Conservation (phyloP, 1,140 invertebrate genomes). For the Pseudomyrmex concolor region DNA sequence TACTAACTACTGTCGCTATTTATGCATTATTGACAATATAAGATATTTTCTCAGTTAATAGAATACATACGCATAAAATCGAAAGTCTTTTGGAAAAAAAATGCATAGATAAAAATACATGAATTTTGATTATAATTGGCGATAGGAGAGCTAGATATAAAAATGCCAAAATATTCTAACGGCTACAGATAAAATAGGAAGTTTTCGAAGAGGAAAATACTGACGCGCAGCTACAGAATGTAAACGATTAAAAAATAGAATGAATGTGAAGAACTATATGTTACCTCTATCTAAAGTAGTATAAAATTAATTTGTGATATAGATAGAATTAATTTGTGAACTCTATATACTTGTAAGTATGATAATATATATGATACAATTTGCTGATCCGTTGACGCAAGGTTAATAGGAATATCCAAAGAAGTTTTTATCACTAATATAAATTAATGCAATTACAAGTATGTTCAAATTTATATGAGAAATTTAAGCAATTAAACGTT, state of each 20-base stretch:
- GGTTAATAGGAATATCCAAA: conserved; percentile 24
- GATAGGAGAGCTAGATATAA: not conserved
- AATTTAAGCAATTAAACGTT: not conserved
- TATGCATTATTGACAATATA: no score
- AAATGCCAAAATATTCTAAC: conserved; percentile 39
- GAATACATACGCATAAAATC: not conserved
- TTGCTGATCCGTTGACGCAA: not conserved
- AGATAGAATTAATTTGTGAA: conserved; percentile 61
- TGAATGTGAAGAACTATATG: conserved; percentile 5
- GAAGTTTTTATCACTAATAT: not conserved
- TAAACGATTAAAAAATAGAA: conserved; percentile 19
- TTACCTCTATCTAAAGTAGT: conserved; percentile 6
- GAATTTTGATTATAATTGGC: no score
- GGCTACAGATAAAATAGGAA: not conserved
- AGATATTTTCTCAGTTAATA: not conserved
- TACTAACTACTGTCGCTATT: no score
- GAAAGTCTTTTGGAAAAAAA: not conserved
- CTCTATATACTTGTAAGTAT: conserved; percentile 45
- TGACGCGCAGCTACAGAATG: not conserved
- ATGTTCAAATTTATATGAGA: not conserved
- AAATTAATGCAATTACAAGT: not conserved
- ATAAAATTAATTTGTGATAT: conserved; percentile 66
- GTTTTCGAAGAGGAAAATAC: not conserved
- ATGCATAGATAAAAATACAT: not conserved
- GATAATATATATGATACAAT: not conserved